Evolutionary conservation across 2,113 vertebrate species (phyloP).

Genomic region (Hippopotamus amphibius): DNA sequence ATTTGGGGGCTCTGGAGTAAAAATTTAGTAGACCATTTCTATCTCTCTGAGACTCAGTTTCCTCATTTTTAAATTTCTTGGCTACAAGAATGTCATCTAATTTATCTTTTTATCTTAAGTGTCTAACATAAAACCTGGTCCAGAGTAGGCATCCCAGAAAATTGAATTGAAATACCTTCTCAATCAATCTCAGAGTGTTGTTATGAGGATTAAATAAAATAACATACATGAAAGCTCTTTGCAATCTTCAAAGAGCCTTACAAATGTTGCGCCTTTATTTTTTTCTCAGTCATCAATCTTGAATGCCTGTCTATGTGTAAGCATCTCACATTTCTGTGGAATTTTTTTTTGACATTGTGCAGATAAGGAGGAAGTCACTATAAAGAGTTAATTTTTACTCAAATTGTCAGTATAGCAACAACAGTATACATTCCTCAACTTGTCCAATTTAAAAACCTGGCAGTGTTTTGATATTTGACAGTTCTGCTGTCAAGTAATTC

Average conservation of each 20-base stretch:
- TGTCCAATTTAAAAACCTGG: constrained; percentile 74
- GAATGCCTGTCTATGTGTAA: constrained; percentile 48
- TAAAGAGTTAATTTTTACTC: constrained; percentile 75
- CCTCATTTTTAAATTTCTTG: constrained; percentile 43
- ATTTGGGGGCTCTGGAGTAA: neutral
- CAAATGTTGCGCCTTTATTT: constrained; percentile 59
- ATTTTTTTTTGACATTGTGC: constrained; percentile 24
- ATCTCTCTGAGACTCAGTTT: constrained; percentile 38
- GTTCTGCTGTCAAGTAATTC: constrained; percentile 76
- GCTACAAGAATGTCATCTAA: neutral
- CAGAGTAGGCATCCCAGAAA: neutral
- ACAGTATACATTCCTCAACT: constrained; percentile 67
- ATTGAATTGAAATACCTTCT: constrained; percentile 17
- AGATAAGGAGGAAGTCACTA: neutral
- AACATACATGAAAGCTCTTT: constrained; percentile 36
- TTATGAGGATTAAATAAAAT: constrained; percentile 64
- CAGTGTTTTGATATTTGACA: constrained; percentile 67
- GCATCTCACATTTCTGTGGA: constrained; percentile 20
- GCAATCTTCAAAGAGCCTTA: constrained; percentile 56
- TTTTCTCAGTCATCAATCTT: constrained; percentile 57
- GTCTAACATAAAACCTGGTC: neutral
- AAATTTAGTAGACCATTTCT: neutral
- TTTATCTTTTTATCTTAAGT: constrained; percentile 44
- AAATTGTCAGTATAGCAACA: constrained; percentile 45
- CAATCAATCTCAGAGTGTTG: neutral